phyloP scores from a whole-genome alignment of 2,797 vertebrate species.

The Orientallactaga sibirica region DNA sequence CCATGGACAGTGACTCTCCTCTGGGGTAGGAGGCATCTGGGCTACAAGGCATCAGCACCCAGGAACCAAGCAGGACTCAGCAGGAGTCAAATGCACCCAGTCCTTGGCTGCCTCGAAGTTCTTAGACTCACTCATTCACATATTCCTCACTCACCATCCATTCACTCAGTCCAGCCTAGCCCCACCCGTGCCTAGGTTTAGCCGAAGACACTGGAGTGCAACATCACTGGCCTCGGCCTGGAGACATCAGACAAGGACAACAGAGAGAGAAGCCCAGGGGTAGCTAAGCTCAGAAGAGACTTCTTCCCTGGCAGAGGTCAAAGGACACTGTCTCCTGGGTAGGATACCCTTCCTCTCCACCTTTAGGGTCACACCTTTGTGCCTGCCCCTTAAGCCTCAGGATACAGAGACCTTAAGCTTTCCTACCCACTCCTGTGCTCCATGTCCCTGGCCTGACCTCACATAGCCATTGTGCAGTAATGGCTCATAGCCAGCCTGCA shows the following conservation, averaged over 20 bases:
- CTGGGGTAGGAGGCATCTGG: no score
- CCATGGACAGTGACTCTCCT: no score
- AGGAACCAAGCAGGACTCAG: background rate
- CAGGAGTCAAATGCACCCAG: no score
- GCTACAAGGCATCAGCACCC: background rate
- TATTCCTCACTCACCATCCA: background rate
- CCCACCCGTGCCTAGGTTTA: background rate
- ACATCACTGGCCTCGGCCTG: no score
- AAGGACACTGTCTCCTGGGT: no score
- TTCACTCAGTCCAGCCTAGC: background rate
- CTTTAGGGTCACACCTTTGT: background rate
- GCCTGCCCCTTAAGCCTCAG: background rate
- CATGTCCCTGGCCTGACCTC: background rate
- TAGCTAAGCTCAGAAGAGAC: background rate
- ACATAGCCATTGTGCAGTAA: background rate
- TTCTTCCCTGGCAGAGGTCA: background rate
- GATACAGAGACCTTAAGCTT: no score
- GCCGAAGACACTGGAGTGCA: background rate
- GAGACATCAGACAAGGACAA: background rate
- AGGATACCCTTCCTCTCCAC: fast-evolving
- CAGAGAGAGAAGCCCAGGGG: fast-evolving
- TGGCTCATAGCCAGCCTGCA: background rate
- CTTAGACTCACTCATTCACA: background rate
- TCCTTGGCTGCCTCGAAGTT: background rate
- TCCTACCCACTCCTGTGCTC: background rate